Evolutionary conservation across 2,797 vertebrate species (phyloP).

Genomic region (Micropoecilia bifurca): DNA sequence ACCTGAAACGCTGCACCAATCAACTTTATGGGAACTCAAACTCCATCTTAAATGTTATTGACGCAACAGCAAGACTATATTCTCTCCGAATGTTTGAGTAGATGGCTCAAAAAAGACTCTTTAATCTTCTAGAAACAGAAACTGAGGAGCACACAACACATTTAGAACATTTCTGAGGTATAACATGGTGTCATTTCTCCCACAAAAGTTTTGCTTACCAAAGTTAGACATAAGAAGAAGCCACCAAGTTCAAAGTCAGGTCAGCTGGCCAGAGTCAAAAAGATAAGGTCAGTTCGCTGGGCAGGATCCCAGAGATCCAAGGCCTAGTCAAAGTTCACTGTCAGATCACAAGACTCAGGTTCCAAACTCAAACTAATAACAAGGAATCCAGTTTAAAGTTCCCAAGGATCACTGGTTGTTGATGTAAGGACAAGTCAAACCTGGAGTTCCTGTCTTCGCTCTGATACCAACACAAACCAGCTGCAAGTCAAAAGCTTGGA

Average conservation of each 20-base stretch:
- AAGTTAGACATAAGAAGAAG: not conserved
- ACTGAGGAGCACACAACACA: not conserved
- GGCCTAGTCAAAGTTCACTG: not conserved
- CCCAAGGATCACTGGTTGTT: not conserved
- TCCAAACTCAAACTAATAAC: not conserved
- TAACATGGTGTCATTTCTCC: not conserved
- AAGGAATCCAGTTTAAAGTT: not conserved
- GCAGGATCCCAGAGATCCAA: not conserved
- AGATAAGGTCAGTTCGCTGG: not conserved
- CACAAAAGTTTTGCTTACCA: not conserved
- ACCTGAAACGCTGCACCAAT: constrained; percentile 41
- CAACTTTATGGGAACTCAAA: constrained; percentile 7
- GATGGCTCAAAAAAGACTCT: not conserved
- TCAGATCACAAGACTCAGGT: not conserved
- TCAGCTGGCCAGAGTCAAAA: not conserved
- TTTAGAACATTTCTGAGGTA: not conserved
- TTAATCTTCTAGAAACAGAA: not conserved
- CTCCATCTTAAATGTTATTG: constrained; percentile 9
- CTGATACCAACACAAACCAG: not conserved
- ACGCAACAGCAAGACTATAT: not conserved
- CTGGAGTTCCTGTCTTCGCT: not conserved
- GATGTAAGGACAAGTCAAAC: not conserved
- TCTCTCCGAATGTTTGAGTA: not conserved
- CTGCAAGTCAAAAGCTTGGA: not conserved
- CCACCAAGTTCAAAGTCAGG: not conserved